These are phyloP conservation scores for Xyrichtys novacula DNA, from an alignment of 2,797 vertebrate genomes.

Conservation along the genomic window DNA sequence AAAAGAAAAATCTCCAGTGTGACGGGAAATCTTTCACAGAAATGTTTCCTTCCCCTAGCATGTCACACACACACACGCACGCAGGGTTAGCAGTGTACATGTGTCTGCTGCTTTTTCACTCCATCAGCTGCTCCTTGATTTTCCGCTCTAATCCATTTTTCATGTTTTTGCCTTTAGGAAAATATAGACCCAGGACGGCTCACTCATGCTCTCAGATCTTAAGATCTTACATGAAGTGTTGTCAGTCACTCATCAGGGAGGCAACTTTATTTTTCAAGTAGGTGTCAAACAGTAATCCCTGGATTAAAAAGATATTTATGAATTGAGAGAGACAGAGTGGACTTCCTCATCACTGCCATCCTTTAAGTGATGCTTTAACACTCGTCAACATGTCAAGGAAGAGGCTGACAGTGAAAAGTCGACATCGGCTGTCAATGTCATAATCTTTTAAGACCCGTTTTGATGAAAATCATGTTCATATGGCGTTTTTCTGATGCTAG, in stretches of 20 bases:
- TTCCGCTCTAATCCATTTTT: neutral
- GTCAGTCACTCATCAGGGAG: neutral
- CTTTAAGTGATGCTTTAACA: neutral
- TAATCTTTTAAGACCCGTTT: too few relatives aligned
- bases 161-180: constrained; percentile 4
- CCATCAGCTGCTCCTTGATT: neutral
- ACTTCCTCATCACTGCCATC: constrained; percentile 5
- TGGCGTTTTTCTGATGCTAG: too few relatives aligned
- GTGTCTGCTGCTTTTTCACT: constrained; percentile 1
- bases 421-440: neutral
- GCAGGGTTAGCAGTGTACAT: neutral
- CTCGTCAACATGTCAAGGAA: neutral
- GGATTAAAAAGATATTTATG: neutral
- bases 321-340: neutral
- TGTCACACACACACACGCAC: neutral
- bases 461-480: too few relatives aligned
- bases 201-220: constrained; percentile 3
- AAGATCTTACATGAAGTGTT: neutral
- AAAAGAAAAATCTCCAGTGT: neutral
- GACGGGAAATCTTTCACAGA: constrained; percentile 33
- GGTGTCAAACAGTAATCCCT: constrained; percentile 7
- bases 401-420: neutral
- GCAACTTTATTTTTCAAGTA: neutral
- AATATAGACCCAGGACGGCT: neutral
- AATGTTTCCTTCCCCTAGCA: constrained; percentile 36